These are phyloP conservation scores for Sternotherus odoratus DNA, from an alignment of 2,797 vertebrate genomes.

Conservation along the genomic window DNA sequence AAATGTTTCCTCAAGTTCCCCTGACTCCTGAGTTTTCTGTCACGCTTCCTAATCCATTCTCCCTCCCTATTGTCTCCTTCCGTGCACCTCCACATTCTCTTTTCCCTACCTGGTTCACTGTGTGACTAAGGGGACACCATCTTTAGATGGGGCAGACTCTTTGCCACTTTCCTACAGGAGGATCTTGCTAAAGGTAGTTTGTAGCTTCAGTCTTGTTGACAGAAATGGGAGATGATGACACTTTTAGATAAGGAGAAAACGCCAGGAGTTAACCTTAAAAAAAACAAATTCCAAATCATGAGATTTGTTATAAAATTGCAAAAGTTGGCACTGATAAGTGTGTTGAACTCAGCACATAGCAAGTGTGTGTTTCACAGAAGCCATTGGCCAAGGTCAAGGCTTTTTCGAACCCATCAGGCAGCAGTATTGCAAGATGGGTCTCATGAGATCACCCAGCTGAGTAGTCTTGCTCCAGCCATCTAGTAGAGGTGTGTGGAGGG, in stretches of 20 bases:
- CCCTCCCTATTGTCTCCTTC: accelerated
- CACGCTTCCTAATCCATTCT: not conserved
- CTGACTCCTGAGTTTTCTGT: not conserved
- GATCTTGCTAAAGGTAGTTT: not conserved
- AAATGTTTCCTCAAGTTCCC: not conserved
- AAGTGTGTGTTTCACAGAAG: not conserved
- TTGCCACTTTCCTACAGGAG: not conserved
- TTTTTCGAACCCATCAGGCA: not conserved
- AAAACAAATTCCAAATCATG: not conserved
- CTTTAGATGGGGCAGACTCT: not conserved
- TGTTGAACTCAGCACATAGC: not conserved
- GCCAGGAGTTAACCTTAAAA: not conserved
- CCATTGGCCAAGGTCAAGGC: not conserved
- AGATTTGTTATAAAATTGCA: not conserved
- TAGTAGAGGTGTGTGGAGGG: not conserved
- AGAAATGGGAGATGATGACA: not conserved
- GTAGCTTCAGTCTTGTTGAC: not conserved
- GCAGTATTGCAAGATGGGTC: not conserved
- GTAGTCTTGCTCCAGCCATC: not conserved
- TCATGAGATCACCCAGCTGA: not conserved
- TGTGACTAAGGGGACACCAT: not conserved
- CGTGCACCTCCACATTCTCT: not conserved
- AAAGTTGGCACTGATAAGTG: not conserved
- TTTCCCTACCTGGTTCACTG: not conserved
- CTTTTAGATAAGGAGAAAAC: not conserved